Conservation (phyloP, 2,113 vertebrate genomes). For the Boleophthalmus pectinirostris region DNA sequence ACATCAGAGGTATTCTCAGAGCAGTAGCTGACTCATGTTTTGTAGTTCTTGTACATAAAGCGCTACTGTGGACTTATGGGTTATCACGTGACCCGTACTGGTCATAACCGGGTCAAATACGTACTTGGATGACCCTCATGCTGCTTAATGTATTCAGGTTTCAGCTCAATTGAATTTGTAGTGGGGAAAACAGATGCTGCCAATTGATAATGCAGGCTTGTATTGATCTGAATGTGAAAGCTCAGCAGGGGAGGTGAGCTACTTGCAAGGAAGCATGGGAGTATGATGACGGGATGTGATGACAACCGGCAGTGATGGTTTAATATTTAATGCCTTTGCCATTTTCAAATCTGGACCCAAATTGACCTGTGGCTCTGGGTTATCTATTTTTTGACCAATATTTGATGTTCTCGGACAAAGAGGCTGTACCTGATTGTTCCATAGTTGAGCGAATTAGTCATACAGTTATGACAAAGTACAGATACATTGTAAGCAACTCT, state of each 20-base stretch:
- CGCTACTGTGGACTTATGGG: slow-evolving; percentile 19
- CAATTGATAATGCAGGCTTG: slow-evolving; percentile 63
- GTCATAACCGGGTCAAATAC: background rate
- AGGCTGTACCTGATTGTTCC: too few relatives aligned
- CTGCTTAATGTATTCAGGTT: slow-evolving; percentile 48
- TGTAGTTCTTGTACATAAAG: slow-evolving; percentile 9
- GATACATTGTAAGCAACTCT: too few relatives aligned
- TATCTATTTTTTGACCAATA: background rate
- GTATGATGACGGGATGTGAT: slow-evolving; percentile 37
- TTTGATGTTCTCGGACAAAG: too few relatives aligned
- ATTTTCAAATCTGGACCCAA: background rate
- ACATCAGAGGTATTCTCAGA: slow-evolving; percentile 35
- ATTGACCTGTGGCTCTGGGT: background rate
- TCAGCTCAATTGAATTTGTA: slow-evolving; percentile 53
- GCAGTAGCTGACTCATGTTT: slow-evolving; percentile 44
- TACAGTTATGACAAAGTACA: too few relatives aligned
- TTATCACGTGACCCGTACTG: slow-evolving; percentile 19
- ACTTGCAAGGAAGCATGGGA: slow-evolving; percentile 35
- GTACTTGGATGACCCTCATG: slow-evolving; percentile 33
- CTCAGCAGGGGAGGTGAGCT: slow-evolving; percentile 44
- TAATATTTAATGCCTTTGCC: slow-evolving; percentile 57
- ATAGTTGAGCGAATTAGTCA: too few relatives aligned
- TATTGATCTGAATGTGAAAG: slow-evolving; percentile 62
- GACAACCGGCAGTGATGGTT: slow-evolving; percentile 49
- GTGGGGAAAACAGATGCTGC: slow-evolving; percentile 61